Evolutionary conservation across 2,113 vertebrate genomes (phyloP), one percentile per base, ranked within the genome.

Genomic region (Thermophis baileyi): DNA sequence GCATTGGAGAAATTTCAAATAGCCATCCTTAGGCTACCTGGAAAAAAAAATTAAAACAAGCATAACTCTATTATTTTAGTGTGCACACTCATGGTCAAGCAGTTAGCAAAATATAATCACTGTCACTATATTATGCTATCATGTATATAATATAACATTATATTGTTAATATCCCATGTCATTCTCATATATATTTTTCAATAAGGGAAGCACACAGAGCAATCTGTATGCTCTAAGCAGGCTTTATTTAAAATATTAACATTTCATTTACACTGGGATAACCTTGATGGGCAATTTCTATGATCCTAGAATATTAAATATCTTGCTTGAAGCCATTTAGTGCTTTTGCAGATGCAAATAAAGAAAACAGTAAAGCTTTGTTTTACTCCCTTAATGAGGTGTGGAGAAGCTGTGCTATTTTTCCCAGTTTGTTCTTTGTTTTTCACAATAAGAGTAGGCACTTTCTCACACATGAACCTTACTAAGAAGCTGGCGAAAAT

Each of bases 241-340:
- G 63, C 10, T 47, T 51, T 51, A 91, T 85, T 89, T 91, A 91
- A 89, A 49, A 89, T 89, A 27, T 87, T 91, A 90, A 93, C 47
- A 69, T 90, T 87, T 93, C 46, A 90, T 91, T 90, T 87, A 53
- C 53, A 53, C 69, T 89, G 53, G 8, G 11, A 89, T 85, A 85
- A 85, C 49, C 89, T 93, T 91, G 90, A 93, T 47, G 53, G 90
- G 87, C 46, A 91, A 89, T 91, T 93, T 93, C n/a, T 91, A 53
- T 91, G 87, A 30, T 55, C 51, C 18, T 50, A 91, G 69, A 91
- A 91, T 93, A 69, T 91, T 89, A 91, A 86, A 60, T 57, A 89
- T 63, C n/a, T 89, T 35, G 87, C 87, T 89, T 63, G 69, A 89
- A 85, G 54, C 54, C 91, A 91, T 89, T 54, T 89, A 63, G 35